Conservation (phyloP, 2,113 vertebrate species). For the Tamias sibiricus region DNA sequence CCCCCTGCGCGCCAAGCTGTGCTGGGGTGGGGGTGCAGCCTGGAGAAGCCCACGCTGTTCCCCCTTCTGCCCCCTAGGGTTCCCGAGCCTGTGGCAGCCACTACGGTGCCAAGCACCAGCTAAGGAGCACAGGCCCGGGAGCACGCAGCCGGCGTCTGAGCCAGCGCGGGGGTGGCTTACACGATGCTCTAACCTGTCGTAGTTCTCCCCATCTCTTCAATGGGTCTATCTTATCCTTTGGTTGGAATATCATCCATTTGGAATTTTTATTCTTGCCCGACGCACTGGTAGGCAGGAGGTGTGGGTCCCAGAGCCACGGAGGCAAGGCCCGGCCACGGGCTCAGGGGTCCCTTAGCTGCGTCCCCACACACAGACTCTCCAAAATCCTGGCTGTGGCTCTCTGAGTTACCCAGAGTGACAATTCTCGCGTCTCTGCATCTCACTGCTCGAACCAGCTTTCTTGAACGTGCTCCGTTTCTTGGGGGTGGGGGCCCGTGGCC, state of each 20-base stretch:
- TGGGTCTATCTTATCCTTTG: background rate
- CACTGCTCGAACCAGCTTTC: background rate
- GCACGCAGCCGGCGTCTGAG: too few relatives aligned
- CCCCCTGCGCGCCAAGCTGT: accelerated
- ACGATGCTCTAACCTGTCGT: too few relatives aligned
- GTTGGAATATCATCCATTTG: conserved; percentile 23
- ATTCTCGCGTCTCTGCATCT: background rate
- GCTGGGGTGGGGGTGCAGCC: background rate
- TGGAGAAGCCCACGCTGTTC: background rate
- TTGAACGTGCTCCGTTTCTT: background rate
- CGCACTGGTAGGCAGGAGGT: conserved; percentile 1
- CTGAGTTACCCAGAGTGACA: background rate
- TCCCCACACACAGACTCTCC: background rate
- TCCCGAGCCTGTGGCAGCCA: accelerated
- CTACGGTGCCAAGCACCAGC: accelerated
- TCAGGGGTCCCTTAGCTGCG: background rate
- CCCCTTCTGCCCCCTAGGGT: too few relatives aligned
- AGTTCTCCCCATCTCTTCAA: background rate
- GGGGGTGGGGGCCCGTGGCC: accelerated
- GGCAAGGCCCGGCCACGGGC: accelerated
- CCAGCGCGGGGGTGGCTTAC: too few relatives aligned
- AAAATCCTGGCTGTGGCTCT: background rate
- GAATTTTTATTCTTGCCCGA: conserved; percentile 10
- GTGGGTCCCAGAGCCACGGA: background rate
- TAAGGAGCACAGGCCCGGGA: accelerated